phyloP scores from a whole-genome alignment of 2,113 vertebrate species.

The Nothobranchius kuhntae region DNA sequence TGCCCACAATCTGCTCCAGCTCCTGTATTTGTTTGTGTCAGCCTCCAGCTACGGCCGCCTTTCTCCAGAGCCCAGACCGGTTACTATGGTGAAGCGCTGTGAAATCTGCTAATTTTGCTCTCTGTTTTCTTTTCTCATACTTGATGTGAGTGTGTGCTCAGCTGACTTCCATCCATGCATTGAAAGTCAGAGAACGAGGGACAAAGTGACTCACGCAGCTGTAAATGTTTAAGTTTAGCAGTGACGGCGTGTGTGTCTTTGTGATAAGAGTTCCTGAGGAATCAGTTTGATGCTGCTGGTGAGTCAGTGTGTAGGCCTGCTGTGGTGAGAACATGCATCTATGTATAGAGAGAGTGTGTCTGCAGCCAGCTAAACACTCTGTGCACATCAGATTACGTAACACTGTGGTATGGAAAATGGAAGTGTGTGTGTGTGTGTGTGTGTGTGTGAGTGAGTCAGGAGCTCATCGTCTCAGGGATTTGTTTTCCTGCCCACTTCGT shows the following conservation, averaged over 20 bases:
- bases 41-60: conserved; percentile 42
- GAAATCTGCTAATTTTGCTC: conserved; percentile 6
- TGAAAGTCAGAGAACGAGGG: background rate
- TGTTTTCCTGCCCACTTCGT: conserved; percentile 42
- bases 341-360: conserved; percentile 47
- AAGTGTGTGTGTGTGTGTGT: conserved; percentile 17
- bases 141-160: background rate
- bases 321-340: conserved; percentile 41
- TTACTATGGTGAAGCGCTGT: conserved; percentile 39
- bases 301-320: conserved; percentile 63
- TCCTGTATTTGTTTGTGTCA: conserved; percentile 43
- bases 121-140: conserved; percentile 19
- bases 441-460: background rate
- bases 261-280: background rate
- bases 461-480: conserved; percentile 46
- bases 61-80: conserved; percentile 32
- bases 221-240: background rate
- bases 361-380: conserved; percentile 42
- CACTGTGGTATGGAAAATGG: conserved; percentile 51
- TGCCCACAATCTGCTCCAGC: conserved; percentile 2
- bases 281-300: conserved; percentile 8
- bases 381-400: conserved; percentile 58
- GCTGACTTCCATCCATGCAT: background rate
- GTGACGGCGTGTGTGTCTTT: background rate
- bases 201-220: background rate